Conservation (phyloP, 2,113 vertebrate genomes). For the Siniperca chuatsi region DNA sequence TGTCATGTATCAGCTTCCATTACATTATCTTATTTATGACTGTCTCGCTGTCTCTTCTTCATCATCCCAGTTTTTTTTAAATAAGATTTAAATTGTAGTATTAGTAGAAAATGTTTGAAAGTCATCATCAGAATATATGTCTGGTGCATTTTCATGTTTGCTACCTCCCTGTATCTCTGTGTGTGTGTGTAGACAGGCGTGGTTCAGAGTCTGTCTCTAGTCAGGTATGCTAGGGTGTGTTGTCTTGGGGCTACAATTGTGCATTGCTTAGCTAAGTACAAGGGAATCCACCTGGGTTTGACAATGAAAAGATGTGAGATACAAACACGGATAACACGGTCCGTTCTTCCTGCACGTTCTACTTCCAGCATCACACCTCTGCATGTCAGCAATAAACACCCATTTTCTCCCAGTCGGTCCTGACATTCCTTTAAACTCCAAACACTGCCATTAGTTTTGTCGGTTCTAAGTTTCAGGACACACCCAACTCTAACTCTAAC, state of each 20-base stretch:
- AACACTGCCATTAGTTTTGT: constrained; percentile 16
- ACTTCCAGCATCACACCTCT: neutral
- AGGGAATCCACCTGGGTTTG: constrained; percentile 5
- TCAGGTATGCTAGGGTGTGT: constrained; percentile 40
- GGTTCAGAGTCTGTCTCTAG: constrained; percentile 7
- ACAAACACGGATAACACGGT: neutral
- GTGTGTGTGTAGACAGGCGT: constrained; percentile 16
- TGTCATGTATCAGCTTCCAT: neutral
- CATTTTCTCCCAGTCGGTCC: neutral
- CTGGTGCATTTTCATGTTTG: neutral
- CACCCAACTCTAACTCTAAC: constrained; percentile 45
- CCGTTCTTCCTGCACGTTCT: neutral
- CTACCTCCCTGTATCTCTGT: neutral
- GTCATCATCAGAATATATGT: neutral
- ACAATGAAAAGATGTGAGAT: constrained; percentile 13
- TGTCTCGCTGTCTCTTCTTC: neutral
- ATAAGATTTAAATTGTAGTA: neutral
- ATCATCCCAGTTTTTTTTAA: neutral
- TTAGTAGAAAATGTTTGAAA: neutral
- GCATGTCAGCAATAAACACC: neutral
- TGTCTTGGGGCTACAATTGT: neutral
- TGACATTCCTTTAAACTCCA: constrained; percentile 35
- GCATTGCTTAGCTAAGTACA: neutral
- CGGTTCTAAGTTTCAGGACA: constrained; percentile 34
- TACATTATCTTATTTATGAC: neutral